Evolutionary conservation across 2,888 invertebrate genomes (phyloP), one percentile per base, ranked within the genome.

Genomic region (Caenorhabditis uteleia): DNA sequence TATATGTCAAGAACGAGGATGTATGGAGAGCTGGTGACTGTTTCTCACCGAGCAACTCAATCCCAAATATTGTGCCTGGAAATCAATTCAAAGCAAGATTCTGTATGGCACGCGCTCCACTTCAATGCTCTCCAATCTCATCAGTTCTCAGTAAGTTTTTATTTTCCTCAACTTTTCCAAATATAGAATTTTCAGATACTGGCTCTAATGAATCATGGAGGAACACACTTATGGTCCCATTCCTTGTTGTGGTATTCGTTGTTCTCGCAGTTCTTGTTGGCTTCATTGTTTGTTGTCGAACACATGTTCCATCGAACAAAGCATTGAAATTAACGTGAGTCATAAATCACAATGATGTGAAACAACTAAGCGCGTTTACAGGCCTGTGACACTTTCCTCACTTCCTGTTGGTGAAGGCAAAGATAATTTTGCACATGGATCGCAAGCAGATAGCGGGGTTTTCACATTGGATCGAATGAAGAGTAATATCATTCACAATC

Each of bases 361-460:
- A 39, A 34, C 16, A 31, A 8, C 5, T 18, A 33, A 33, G n/a
- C 27, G 12, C 5, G 6, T 16, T 34, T 29, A 7, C 49, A 60
- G 66, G 27, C 46, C 55, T 1, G 46, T 48, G 3, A 49, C 58
- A 4, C 29, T 60, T 10, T 45, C 65, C 1, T 54, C 61, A 0
- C 61, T 75, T 43, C 70, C 71, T 14, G 44, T 56, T n/a, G 31
- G 50, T 23, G 68, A 62, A 20, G 57, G 70, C 14, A 77, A 77
- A 48, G 75, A 76, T 33, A 57, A 72, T 6, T 55, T 67, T 16
- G 60, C 70, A 10, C 74, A 78, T 42, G 77, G 78, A 20, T 77
- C 76, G 14, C 70, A 75, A 31, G 68, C 77, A 16, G 78, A 78
- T 40, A 74, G 74, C 34, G 77, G 78, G 10, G 77, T 78, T 10